Conservation (phyloP, 2,888 invertebrate species). For the Apodemia hepburni region DNA sequence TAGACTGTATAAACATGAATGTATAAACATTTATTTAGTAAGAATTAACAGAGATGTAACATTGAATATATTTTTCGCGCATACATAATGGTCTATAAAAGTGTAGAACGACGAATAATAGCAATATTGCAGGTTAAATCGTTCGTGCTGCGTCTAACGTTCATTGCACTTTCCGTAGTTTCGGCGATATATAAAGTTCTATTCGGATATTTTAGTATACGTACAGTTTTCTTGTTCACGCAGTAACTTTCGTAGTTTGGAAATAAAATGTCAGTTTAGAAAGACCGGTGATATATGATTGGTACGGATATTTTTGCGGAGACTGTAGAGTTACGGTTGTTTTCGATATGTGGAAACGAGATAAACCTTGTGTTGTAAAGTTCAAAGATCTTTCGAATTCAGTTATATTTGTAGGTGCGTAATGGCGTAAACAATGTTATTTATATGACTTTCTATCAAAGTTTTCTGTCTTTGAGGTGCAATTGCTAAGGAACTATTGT, state of each 20-base stretch:
- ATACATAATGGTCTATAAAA: constrained; percentile 34
- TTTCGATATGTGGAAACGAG: constrained; percentile 37
- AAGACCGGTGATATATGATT: constrained; percentile 51
- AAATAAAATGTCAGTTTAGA: constrained; percentile 57
- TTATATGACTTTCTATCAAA: neutral
- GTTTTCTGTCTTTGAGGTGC: neutral
- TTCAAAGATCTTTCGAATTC: constrained; percentile 18
- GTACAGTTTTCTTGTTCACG: constrained; percentile 36
- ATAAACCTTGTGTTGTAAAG: constrained; percentile 6
- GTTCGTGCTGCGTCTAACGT: constrained; percentile 30
- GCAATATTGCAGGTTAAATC: constrained; percentile 36
- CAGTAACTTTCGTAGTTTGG: constrained; percentile 49
- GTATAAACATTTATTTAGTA: neutral
- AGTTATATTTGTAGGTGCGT: constrained; percentile 6
- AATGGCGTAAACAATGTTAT: constrained; percentile 12
- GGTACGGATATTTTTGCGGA: constrained; percentile 43
- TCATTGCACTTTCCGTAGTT: constrained; percentile 29
- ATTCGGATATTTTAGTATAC: constrained; percentile 23
- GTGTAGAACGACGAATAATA: constrained; percentile 29
- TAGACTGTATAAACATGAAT: constrained; percentile 9
- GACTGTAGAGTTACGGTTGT: constrained; percentile 45
- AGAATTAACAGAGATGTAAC: too few relatives aligned
- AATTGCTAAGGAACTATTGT: neutral
- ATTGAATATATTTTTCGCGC: neutral
- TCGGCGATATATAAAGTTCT: constrained; percentile 20